Conservation (phyloP, 2,113 vertebrate species). For the Elgaria multicarinata region DNA sequence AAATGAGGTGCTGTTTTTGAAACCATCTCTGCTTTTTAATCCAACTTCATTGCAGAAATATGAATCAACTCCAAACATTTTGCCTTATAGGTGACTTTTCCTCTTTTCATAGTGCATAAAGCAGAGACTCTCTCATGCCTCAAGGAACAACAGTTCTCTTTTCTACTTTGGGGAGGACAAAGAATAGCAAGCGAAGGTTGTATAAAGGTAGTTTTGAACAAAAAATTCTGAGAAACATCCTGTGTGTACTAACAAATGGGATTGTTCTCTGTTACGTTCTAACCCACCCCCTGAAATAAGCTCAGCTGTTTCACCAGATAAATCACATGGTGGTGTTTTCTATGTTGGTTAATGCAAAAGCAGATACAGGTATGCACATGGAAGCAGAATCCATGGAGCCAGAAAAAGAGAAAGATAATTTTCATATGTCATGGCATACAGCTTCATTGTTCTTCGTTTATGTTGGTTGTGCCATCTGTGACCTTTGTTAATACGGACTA, state of each 20-base stretch:
- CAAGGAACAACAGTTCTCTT: neutral
- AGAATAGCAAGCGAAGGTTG: neutral
- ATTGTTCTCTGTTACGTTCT: neutral
- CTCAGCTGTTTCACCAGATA: neutral
- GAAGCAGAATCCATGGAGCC: neutral
- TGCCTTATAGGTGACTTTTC: neutral
- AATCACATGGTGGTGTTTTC: neutral
- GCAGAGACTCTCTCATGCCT: neutral
- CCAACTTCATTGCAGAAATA: neutral
- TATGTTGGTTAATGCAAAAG: neutral
- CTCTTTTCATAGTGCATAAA: neutral
- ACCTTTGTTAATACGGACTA: neutral
- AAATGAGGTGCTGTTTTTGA: neutral
- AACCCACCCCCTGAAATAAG: neutral
- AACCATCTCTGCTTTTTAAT: neutral
- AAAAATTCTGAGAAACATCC: neutral
- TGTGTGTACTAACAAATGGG: neutral
- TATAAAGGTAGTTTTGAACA: neutral
- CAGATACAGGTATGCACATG: neutral
- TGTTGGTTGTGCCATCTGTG: neutral
- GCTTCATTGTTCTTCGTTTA: neutral
- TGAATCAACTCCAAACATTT: neutral
- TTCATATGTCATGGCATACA: neutral
- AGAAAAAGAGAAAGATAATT: neutral
- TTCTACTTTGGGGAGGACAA: neutral